Base-by-base conservation (phyloP, 2,797 vertebrate genomes). In the Gymnoscopelus braueri region DNA sequence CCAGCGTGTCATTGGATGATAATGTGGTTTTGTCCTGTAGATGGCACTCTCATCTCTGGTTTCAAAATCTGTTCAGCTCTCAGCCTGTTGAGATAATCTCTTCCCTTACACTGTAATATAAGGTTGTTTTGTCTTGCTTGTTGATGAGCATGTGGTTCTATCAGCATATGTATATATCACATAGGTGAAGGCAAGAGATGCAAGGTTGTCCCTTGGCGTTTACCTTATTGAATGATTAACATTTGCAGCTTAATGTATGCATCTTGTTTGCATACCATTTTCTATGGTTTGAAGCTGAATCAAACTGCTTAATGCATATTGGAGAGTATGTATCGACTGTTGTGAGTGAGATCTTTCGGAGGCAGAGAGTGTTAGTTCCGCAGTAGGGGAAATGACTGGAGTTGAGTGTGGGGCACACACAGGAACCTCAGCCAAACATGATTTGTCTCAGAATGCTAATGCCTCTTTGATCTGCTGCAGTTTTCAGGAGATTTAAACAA, bases 391-490 rank as follows among this genome's bases (percentile, higher is more conserved):
- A 89, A 87, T 77, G 87, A 82, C 85, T 84, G 81, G 84, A 85
- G 87, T 87, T 76, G 84, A 82, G 79, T 77, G 82, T 78, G 83
- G 82, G 79, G 60, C 39, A 44, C 39, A 44, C 64, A 78, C 84
- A 84, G 82, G 74, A 85, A 82, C 80, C 84, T 85, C 83, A 84
- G 89, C 88, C 90, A 90, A 88, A 88, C 87, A 82, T 81, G 87
- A 88, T 91, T 92, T 93, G 88, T 88, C 82, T 91, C 78, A 84
- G 80, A 86, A 92, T 92, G 91, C 88, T 91, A 92, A 92, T 91
- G 84, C 84, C 73, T 85, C 88, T 92, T 93, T 92, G 90, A 94
- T 92, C 91, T 90, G 87, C 78, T 81, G 87, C 77, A 60, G 88
- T 87, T 89, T 91, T 91, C 88, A 84, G 77, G 85, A 90, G 87